Conservation (phyloP, 2,113 vertebrate genomes). For the Chiloscyllium plagiosum region DNA sequence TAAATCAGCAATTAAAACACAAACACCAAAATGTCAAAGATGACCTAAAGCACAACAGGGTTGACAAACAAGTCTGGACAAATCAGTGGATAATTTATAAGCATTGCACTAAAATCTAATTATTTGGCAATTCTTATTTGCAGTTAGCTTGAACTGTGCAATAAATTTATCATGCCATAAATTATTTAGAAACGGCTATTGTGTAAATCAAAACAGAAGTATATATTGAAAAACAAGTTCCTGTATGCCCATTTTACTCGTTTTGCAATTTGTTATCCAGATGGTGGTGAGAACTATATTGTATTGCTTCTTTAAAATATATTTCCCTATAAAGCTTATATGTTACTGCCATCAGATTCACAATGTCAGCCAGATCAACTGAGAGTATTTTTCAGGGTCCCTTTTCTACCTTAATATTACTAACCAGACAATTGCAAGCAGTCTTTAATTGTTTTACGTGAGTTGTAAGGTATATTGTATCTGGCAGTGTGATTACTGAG, state of each 20-base stretch:
- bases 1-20: conserved; percentile 88
- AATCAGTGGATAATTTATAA: conserved; percentile 89
- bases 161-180: conserved; percentile 88
- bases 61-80: conserved; percentile 91
- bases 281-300: neutral
- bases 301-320: neutral
- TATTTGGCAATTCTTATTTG: conserved; percentile 90
- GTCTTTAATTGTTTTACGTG: neutral
- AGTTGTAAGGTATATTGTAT: neutral
- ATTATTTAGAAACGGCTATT: conserved; percentile 83
- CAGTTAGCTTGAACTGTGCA: conserved; percentile 75
- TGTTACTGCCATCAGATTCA: neutral
- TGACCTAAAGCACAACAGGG: conserved; percentile 83
- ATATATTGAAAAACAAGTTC: conserved; percentile 71
- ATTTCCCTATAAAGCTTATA: neutral
- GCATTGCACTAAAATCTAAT: conserved; percentile 87
- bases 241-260: conserved; percentile 40
- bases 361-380: neutral
- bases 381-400: neutral
- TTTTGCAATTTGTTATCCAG: conserved; percentile 20
- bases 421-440: neutral
- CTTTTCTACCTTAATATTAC: neutral
- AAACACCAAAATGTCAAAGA: conserved; percentile 86
- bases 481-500: neutral
- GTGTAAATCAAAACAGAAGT: conserved; percentile 77